phyloP scores from a whole-genome alignment of 2,113 vertebrate species.

The Ophiodon elongatus region DNA sequence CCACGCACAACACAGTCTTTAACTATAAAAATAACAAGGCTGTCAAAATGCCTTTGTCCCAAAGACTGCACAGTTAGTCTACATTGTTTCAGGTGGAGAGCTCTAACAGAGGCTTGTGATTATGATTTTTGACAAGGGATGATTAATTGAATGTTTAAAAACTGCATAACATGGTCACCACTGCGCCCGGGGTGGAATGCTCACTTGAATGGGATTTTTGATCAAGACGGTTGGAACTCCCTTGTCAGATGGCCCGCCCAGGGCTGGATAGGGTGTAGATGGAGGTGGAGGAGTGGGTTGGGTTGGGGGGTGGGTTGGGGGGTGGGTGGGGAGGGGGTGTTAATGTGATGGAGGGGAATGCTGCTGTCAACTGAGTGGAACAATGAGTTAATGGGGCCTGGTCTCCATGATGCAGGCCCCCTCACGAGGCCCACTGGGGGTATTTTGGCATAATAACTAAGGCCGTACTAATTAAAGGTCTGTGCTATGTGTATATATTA shows the following conservation, averaged over 20 bases:
- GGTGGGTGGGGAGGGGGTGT: conserved; percentile 46
- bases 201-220: conserved; percentile 49
- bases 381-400: conserved; percentile 77
- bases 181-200: conserved; percentile 19
- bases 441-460: conserved; percentile 56
- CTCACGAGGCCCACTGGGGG: conserved; percentile 53
- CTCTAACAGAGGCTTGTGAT: conserved; percentile 45
- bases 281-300: conserved; percentile 46
- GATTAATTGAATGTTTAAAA: conserved; percentile 66
- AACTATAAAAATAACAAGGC: conserved; percentile 60
- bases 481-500: conserved; percentile 54
- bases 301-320: conserved; percentile 23
- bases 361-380: conserved; percentile 73
- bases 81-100: conserved; percentile 69
- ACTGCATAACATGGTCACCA: conserved; percentile 13
- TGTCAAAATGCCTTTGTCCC: conserved; percentile 55
- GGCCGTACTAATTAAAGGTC: conserved; percentile 53
- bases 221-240: conserved; percentile 24
- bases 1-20: conserved; percentile 42
- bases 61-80: conserved; percentile 20
- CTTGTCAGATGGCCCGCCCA: conserved; percentile 56
- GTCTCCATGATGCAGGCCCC: conserved; percentile 49
- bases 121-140: conserved; percentile 57
- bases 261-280: conserved; percentile 50
- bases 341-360: conserved; percentile 71